Conservation (phyloP, 2,113 vertebrate species). For the Pollachius pollachius region DNA sequence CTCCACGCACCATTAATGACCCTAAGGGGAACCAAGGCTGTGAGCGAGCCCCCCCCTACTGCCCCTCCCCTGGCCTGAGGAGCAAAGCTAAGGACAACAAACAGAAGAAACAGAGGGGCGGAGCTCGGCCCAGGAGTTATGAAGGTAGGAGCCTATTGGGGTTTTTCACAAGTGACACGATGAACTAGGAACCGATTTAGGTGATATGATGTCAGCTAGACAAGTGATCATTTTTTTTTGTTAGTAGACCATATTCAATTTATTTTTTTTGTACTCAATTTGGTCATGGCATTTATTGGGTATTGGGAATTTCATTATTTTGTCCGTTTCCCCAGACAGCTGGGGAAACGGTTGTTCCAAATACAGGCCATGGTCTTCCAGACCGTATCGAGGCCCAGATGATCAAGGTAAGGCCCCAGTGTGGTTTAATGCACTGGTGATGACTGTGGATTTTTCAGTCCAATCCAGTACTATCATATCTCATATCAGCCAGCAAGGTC, state of each 20-base stretch:
- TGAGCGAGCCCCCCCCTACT: conserved; percentile 15
- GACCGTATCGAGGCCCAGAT: conserved; percentile 18
- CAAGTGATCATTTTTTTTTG: too few relatives aligned
- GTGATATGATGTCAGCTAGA: too few relatives aligned
- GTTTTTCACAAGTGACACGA: neutral
- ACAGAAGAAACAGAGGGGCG: conserved; percentile 21
- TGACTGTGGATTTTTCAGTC: too few relatives aligned
- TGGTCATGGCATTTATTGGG: neutral
- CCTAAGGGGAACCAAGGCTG: conserved; percentile 14
- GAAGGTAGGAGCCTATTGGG: conserved; percentile 21
- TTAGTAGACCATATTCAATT: neutral
- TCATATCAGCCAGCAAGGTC: too few relatives aligned
- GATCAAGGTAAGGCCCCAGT: conserved; percentile 36
- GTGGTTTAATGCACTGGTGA: too few relatives aligned
- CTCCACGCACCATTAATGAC: neutral
- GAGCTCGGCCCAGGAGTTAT: conserved; percentile 24
- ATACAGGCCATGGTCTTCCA: conserved; percentile 33
- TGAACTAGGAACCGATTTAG: neutral
- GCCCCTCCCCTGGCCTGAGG: neutral
- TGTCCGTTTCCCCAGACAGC: conserved; percentile 14
- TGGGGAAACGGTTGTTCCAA: conserved; percentile 37
- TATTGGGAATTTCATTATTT: neutral
- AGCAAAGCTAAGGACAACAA: conserved; percentile 29
- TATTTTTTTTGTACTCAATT: neutral
- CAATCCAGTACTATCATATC: too few relatives aligned